Evolutionary conservation across 2,797 vertebrate species (phyloP).

Genomic region (Meda fulgida): DNA sequence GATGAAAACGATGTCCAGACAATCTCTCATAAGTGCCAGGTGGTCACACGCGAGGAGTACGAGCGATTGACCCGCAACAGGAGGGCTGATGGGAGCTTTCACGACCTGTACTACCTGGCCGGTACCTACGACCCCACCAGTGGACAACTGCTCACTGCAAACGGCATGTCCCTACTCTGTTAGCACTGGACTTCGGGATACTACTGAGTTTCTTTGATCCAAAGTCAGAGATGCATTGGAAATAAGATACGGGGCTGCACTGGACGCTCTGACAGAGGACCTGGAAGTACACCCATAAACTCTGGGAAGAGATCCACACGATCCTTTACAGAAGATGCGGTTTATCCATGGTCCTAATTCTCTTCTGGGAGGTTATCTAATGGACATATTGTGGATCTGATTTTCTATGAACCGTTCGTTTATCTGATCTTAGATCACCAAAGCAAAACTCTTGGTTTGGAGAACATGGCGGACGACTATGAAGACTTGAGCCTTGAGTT

Average conservation of each 20-base stretch:
- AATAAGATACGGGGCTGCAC: background rate
- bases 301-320: background rate
- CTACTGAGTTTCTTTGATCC: slow-evolving; percentile 71
- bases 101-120: slow-evolving; percentile 96
- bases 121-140: slow-evolving; percentile 97
- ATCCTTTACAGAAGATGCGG: slow-evolving; percentile 17
- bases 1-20: slow-evolving; percentile 99
- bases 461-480: slow-evolving; percentile 67
- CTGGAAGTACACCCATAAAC: slow-evolving; percentile 25
- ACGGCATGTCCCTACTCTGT: slow-evolving; percentile 93
- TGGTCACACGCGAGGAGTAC: slow-evolving; percentile 93
- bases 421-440: slow-evolving; percentile 66
- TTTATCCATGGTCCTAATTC: slow-evolving; percentile 53
- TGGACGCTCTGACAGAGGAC: slow-evolving; percentile 5
- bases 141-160: slow-evolving; percentile 93
- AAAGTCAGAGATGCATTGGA: slow-evolving; percentile 5
- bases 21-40: slow-evolving; percentile 98
- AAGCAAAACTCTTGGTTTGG: slow-evolving; percentile 65
- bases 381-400: slow-evolving; percentile 24
- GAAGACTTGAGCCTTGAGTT: slow-evolving; percentile 69
- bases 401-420: slow-evolving; percentile 52
- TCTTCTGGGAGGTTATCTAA: slow-evolving; percentile 36
- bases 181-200: slow-evolving; percentile 72
- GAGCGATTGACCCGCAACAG: slow-evolving; percentile 92
- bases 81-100: slow-evolving; percentile 85